Conservation (phyloP, 2,797 vertebrate species). For the Tinamus major region DNA sequence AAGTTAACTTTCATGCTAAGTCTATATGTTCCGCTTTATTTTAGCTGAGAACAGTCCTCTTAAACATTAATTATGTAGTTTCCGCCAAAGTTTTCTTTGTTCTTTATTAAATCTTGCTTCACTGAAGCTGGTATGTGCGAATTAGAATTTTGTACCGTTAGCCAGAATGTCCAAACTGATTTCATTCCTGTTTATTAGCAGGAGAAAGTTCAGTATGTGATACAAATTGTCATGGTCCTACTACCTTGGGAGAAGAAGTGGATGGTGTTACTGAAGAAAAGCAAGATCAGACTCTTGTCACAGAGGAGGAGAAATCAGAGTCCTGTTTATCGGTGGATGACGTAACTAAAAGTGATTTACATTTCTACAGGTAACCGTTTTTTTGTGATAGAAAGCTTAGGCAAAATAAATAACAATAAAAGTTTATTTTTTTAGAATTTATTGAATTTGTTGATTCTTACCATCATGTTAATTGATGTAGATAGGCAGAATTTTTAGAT, state of each 20-base stretch:
- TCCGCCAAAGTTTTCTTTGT: not conserved
- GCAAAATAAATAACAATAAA: not conserved
- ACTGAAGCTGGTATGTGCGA: not conserved
- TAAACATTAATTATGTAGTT: not conserved
- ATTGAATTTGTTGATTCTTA: not conserved
- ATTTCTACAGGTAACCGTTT: slow-evolving; percentile 68
- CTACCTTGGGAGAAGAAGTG: slow-evolving; percentile 22
- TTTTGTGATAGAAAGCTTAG: not conserved
- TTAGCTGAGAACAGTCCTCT: not conserved
- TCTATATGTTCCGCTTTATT: not conserved
- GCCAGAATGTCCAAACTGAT: not conserved
- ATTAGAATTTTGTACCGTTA: not conserved
- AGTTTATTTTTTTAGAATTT: not conserved
- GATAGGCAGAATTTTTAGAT: not conserved
- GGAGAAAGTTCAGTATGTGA: not conserved
- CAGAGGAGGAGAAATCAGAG: not conserved
- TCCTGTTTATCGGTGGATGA: slow-evolving; percentile 8
- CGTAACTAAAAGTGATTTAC: not conserved
- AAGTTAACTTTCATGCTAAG: not conserved
- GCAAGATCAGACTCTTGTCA: not conserved
- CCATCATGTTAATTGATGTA: not conserved
- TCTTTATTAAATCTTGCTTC: not conserved
- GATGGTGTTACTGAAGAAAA: not conserved
- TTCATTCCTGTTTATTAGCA: not conserved
- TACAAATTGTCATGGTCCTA: not conserved